phyloP scores from a whole-genome alignment of 2,797 vertebrate species.

The Schizopygopsis pylzovi region DNA sequence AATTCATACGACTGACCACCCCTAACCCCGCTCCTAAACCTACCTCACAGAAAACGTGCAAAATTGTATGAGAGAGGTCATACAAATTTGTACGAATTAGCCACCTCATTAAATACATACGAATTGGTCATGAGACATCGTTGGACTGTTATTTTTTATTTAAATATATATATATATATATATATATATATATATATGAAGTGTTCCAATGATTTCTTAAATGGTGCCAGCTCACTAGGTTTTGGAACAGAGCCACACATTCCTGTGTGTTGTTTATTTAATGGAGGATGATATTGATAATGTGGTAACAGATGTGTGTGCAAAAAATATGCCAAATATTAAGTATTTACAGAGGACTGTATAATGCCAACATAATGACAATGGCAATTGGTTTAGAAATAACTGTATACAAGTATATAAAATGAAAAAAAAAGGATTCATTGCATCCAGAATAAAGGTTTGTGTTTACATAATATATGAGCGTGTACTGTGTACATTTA shows the following conservation, averaged over 20 bases:
- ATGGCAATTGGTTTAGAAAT: background rate
- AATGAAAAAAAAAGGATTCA: background rate
- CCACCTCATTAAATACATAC: no score
- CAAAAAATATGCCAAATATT: background rate
- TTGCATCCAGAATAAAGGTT: no score
- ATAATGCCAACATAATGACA: background rate
- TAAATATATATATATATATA: no score
- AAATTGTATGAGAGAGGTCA: no score
- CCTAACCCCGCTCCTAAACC: no score
- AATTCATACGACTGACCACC: no score
- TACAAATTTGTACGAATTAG: no score
- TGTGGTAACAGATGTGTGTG: background rate
- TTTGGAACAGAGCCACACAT: slow-evolving; percentile 1
- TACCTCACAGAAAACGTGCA: background rate
- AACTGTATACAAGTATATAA: background rate
- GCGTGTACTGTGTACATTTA: no score
- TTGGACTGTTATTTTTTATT: no score
- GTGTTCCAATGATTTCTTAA: background rate
- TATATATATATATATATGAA: no score
- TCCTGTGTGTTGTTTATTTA: background rate
- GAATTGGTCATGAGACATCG: no score
- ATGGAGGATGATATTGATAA: background rate
- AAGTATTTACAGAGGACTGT: background rate
- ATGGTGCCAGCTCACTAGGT: background rate
- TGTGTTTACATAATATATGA: no score